phyloP scores from a whole-genome alignment of 2,888 invertebrate genomes.

The Drosophila formosana region DNA sequence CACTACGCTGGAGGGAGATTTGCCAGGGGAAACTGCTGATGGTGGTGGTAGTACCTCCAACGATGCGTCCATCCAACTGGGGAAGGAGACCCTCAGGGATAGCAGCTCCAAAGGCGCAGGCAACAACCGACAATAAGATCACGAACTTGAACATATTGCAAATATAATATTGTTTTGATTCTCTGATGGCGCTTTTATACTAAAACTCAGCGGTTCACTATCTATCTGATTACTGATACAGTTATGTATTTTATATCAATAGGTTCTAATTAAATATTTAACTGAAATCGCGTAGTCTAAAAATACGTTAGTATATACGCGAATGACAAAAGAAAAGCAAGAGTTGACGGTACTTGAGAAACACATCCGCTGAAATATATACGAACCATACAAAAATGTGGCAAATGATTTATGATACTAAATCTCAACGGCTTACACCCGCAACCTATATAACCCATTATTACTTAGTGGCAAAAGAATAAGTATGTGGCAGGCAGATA shows the following conservation, averaged over 20 bases:
- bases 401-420: background rate
- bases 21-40: constrained; percentile 76
- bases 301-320: background rate
- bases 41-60: constrained; percentile 73
- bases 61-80: constrained; percentile 80
- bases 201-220: background rate
- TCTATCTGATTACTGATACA: background rate
- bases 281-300: background rate
- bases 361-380: background rate
- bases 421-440: background rate
- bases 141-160: constrained; percentile 66
- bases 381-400: background rate
- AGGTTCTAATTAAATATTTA: background rate
- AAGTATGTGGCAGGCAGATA: too few species aligned
- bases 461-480: too few species aligned
- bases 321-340: background rate
- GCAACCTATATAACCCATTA: background rate
- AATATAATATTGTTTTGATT: background rate
- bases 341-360: background rate
- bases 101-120: constrained; percentile 68
- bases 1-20: constrained; percentile 78
- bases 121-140: constrained; percentile 66
- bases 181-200: background rate
- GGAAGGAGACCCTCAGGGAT: constrained; percentile 72
- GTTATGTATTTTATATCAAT: constrained; percentile 1